A percentile compares a stretch with the other conserved stretches of the same genome.
phyloP scores from a whole-genome alignment of 2,888 invertebrate genomes.

The Melinaea marsaeus region DNA sequence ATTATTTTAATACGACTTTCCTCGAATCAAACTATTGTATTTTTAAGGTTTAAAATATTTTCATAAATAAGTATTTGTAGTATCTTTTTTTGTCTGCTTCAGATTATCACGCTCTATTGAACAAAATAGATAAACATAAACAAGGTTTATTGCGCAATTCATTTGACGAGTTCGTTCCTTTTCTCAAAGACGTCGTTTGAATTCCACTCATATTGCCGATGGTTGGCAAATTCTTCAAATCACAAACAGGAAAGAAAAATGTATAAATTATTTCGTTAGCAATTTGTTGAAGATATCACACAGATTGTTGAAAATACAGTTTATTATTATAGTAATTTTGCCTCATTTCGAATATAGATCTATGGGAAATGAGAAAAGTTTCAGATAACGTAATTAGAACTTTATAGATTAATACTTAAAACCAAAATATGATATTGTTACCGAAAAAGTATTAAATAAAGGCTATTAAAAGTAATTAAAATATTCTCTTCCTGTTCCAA shows the following conservation, averaged over 20 bases:
- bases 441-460: no score
- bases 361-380: no score
- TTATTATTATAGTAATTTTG: neutral
- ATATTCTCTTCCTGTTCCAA: constrained; percentile 39
- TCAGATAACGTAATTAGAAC: no score
- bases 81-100: no score
- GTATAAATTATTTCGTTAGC: constrained; percentile 18
- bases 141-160: constrained; percentile 21
- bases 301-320: neutral
- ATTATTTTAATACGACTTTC: no score
- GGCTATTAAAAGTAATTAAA: neutral
- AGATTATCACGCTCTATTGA: no score
- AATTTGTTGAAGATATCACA: neutral
- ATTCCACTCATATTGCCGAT: constrained; percentile 23
- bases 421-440: no score
- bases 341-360: neutral
- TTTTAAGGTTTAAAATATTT: no score
- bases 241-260: constrained; percentile 17
- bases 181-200: constrained; percentile 17
- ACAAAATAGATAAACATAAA: constrained; percentile 16
- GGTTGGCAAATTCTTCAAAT: constrained; percentile 18
- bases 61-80: no score
- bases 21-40: no score
- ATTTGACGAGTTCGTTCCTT: constrained; percentile 15
- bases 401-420: no score